Percentiles rank a stretch among this genome's conserved stretches.
These are phyloP conservation scores for Coelopa frigida DNA, from an alignment of 1,140 invertebrate genomes.

Conservation along the genomic window DNA sequence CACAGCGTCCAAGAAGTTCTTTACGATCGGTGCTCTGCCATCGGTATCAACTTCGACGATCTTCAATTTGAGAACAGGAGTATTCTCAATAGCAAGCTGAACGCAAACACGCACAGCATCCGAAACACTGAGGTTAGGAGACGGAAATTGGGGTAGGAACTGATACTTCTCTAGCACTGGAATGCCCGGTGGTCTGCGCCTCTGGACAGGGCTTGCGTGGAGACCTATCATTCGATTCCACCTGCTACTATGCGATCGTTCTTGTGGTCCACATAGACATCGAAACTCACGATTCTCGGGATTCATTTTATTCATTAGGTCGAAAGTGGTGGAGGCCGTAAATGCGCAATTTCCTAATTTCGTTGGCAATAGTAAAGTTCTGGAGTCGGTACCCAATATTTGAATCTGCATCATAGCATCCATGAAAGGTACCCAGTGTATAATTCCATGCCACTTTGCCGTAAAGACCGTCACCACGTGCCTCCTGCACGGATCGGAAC, in stretches of 20 bases:
- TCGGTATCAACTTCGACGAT: conserved; percentile 52
- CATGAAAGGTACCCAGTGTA: conserved; percentile 89
- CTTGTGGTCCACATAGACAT: conserved; percentile 69
- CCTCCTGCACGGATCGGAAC: conserved; percentile 34
- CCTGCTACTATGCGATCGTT: too few relatives aligned
- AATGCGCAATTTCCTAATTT: conserved; percentile 73
- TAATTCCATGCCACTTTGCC: conserved; percentile 59
- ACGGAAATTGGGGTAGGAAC: conserved; percentile 63
- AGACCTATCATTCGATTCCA: conserved; percentile 76
- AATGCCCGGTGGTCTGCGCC: conserved; percentile 54
- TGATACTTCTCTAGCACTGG: conserved; percentile 67
- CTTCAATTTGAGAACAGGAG: conserved; percentile 59
- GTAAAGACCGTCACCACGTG: conserved; percentile 43
- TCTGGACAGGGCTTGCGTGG: conserved; percentile 70
- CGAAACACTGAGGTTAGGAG: conserved; percentile 33
- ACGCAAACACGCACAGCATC: conserved; percentile 40
- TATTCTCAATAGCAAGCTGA: conserved; percentile 75
- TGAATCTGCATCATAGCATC: conserved; percentile 88
- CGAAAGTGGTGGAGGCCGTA: conserved; percentile 61
- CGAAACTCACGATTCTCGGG: conserved; percentile 39
- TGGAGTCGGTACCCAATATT: conserved; percentile 65
- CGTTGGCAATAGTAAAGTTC: conserved; percentile 75
- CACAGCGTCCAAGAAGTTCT: conserved; percentile 51
- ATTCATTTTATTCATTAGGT: conserved; percentile 41
- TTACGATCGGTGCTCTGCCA: conserved; percentile 45